A percentile compares a stretch with the other conserved stretches of the same genome.
Evolutionary conservation across 2,797 vertebrate species (phyloP).

Genomic region (Megalops cyprinoides): DNA sequence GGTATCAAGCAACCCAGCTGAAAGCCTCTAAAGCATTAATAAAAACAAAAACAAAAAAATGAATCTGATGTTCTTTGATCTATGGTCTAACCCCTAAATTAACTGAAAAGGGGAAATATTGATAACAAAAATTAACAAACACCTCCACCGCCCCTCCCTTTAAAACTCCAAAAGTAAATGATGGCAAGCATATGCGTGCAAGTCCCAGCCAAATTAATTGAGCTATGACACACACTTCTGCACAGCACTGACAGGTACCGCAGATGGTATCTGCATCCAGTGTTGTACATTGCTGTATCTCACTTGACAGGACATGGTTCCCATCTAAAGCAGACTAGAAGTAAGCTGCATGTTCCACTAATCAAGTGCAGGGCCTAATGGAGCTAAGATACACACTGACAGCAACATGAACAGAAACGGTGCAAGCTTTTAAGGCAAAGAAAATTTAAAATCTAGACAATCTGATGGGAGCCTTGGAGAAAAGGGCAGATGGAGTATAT

Average conservation of each 20-base stretch:
- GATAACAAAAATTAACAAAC: constrained; percentile 39
- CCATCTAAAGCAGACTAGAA: constrained; percentile 38
- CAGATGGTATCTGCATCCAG: constrained; percentile 30
- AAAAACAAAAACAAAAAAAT: constrained; percentile 29
- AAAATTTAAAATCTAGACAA: constrained; percentile 21
- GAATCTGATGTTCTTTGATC: constrained; percentile 30
- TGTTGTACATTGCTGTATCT: constrained; percentile 33
- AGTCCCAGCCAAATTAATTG: constrained; percentile 29
- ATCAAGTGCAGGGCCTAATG: constrained; percentile 35
- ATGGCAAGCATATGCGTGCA: constrained; percentile 35
- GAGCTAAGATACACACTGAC: constrained; percentile 37
- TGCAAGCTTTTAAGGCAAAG: constrained; percentile 36
- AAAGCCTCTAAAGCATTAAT: constrained; percentile 18
- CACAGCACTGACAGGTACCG: constrained; percentile 37
- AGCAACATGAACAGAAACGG: constrained; percentile 34
- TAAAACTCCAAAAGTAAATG: constrained; percentile 36
- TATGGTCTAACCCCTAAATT: constrained; percentile 35
- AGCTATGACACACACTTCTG: constrained; percentile 39
- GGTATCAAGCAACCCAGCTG: constrained; percentile 4
- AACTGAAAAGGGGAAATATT: constrained; percentile 33
- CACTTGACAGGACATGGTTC: constrained; percentile 34
- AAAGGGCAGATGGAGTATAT: neutral
- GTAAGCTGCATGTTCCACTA: constrained; percentile 42
- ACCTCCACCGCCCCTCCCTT: constrained; percentile 33
- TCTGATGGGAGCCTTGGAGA: constrained; percentile 15